These are phyloP conservation scores for Metallyticus violacea DNA, from an alignment of 2,888 invertebrate species.

Conservation along the genomic window DNA sequence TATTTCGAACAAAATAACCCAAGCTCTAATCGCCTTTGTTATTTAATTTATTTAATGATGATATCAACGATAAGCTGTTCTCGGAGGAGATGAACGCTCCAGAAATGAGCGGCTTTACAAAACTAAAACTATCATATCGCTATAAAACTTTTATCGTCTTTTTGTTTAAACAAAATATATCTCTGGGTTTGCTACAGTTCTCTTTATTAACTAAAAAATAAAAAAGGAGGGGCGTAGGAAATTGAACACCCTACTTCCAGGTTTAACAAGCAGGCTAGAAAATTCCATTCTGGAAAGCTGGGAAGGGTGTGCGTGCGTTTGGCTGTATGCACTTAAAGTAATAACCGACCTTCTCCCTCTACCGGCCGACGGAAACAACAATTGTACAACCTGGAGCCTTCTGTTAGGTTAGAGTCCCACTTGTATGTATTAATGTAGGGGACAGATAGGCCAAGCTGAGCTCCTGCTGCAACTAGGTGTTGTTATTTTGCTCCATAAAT, in stretches of 20 bases:
- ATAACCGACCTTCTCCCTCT: too few species aligned
- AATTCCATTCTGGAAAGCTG: not conserved
- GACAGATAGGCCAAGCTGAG: not conserved
- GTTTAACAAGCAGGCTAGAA: not conserved
- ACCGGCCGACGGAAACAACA: not conserved
- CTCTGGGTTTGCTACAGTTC: not conserved
- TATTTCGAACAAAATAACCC: too few species aligned
- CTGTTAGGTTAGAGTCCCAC: too few species aligned
- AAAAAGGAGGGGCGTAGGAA: not conserved
- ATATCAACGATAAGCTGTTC: too few species aligned
- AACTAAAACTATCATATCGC: too few species aligned
- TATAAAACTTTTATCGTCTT: not conserved
- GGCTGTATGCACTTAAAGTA: slow-evolving; percentile 3
- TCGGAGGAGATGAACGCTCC: too few species aligned
- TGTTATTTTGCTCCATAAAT: too few species aligned
- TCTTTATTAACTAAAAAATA: not conserved
- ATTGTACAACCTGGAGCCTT: not conserved
- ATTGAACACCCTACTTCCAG: not conserved
- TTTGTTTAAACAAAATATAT: not conserved
- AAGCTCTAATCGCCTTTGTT: too few species aligned
- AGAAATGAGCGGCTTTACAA: too few species aligned
- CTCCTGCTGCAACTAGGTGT: too few species aligned
- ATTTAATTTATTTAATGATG: too few species aligned
- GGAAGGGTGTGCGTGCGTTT: not conserved
- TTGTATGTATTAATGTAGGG: too few species aligned